These are phyloP conservation scores for Sinonovacula constricta DNA, from an alignment of 1,140 invertebrate genomes.

Conservation along the genomic window DNA sequence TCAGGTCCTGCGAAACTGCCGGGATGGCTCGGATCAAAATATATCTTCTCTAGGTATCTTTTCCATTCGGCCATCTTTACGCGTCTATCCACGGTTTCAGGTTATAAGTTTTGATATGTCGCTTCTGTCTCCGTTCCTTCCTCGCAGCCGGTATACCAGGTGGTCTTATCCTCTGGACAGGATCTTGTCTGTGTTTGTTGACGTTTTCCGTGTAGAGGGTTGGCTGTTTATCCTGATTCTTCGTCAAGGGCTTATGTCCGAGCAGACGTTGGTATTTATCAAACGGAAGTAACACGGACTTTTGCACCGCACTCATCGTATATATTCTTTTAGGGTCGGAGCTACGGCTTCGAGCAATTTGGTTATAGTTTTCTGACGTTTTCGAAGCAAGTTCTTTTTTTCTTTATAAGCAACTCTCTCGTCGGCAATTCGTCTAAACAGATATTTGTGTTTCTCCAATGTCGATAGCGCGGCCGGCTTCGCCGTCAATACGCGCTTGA, in stretches of 20 bases:
- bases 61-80: conserved; percentile 32
- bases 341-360: neutral
- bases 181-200: no score
- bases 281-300: neutral
- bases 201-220: no score
- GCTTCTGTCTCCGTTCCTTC: no score
- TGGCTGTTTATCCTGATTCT: no score
- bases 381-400: neutral
- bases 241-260: no score
- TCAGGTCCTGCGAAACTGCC: neutral
- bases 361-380: neutral
- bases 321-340: neutral
- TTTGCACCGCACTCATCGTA: neutral
- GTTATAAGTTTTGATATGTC: neutral
- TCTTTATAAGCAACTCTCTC: neutral
- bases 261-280: neutral
- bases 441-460: neutral
- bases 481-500: neutral
- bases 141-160: neutral
- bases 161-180: no score
- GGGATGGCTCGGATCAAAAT: conserved; percentile 6
- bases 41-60: conserved; percentile 13
- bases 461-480: neutral
- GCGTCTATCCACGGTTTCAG: conserved; percentile 22
- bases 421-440: neutral